Conservation (phyloP, 2,888 invertebrate species). For the Hemaris fuciformis region DNA sequence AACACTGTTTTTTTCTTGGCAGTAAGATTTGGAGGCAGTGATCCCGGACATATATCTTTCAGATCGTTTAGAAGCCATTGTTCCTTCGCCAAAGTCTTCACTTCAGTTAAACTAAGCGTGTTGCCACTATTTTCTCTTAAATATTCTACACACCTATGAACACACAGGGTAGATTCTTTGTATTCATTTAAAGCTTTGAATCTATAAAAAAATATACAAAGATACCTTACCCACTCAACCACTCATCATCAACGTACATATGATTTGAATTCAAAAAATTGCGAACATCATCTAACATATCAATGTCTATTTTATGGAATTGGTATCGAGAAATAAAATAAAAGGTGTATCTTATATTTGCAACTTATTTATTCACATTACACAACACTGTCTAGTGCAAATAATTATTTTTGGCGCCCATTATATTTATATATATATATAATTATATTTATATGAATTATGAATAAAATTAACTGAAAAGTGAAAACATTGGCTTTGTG, state of each 20-base stretch:
- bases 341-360: too few relatives aligned
- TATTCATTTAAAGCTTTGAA: not conserved
- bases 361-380: too few relatives aligned
- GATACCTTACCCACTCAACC: conserved; percentile 64
- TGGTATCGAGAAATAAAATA: not conserved
- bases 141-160: conserved; percentile 72
- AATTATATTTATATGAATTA: too few relatives aligned
- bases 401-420: too few relatives aligned
- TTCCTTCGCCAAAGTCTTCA: conserved; percentile 81
- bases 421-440: too few relatives aligned
- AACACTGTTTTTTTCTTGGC: conserved; percentile 68
- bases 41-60: conserved; percentile 83
- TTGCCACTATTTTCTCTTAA: conserved; percentile 65
- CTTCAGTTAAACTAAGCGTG: conserved; percentile 65
- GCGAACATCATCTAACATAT: conserved; percentile 44
- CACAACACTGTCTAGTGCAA: too few relatives aligned
- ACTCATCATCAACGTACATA: conserved; percentile 65
- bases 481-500: too few relatives aligned
- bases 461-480: too few relatives aligned
- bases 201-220: conserved; percentile 10
- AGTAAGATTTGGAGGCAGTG: conserved; percentile 80
- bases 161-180: not conserved
- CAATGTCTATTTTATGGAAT: conserved; percentile 26
- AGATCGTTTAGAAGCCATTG: conserved; percentile 86
- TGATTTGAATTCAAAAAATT: conserved; percentile 52